A percentile compares a stretch with the other conserved stretches of the same genome.
Conservation (phyloP, 2,113 vertebrate species). For the Mesembrinibis cayennensis region DNA sequence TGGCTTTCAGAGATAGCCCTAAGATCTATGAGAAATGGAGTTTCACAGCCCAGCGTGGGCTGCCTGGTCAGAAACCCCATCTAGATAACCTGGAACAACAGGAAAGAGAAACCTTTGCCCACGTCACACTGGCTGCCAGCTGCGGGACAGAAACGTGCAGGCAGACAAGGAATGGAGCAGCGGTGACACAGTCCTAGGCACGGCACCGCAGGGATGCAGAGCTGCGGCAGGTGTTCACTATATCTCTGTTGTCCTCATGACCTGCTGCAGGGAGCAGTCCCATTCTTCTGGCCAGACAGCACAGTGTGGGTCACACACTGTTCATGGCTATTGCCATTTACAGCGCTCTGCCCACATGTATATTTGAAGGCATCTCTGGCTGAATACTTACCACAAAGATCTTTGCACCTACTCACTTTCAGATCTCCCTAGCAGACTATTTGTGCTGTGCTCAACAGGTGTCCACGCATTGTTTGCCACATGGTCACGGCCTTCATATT, state of each 20-base stretch:
- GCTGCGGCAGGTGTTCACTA: rapidly evolving
- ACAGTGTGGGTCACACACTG: neutral
- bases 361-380: neutral
- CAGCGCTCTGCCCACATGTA: neutral
- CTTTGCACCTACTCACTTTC: neutral
- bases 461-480: neutral
- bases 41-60: neutral
- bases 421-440: neutral
- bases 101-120: neutral
- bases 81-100: neutral
- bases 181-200: neutral
- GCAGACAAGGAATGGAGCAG: neutral
- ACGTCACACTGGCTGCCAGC: neutral
- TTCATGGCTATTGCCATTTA: neutral
- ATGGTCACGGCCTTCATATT: neutral
- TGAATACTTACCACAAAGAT: neutral
- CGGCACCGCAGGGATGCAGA: neutral
- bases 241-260: neutral
- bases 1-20: neutral
- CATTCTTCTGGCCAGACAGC: neutral
- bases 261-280: neutral
- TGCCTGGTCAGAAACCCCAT: neutral
- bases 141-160: neutral
- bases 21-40: neutral
- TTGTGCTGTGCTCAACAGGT: neutral